Percentiles rank a stretch among this genome's conserved stretches.
These are phyloP conservation scores for Sphecodes monilicornis DNA, from an alignment of 2,888 invertebrate species.

Conservation along the genomic window DNA sequence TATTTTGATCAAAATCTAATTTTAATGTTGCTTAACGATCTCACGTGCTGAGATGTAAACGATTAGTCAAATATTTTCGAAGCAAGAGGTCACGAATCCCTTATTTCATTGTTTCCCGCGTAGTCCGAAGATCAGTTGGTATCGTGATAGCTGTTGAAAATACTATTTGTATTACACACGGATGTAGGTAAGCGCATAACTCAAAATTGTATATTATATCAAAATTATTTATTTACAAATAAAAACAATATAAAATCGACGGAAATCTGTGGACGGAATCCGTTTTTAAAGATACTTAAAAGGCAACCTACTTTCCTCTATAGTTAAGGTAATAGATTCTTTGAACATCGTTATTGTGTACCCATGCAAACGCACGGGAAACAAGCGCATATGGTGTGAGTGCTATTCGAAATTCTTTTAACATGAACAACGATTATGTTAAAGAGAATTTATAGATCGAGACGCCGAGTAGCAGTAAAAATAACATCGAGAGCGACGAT, in stretches of 20 bases:
- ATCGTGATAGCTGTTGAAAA: not conserved
- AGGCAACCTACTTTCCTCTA: not conserved
- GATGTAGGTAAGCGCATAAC: not conserved
- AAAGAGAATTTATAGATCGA: conserved; percentile 49
- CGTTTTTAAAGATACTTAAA: not conserved
- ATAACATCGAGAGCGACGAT: conserved; percentile 42
- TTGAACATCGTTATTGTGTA: not conserved
- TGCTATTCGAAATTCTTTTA: not conserved
- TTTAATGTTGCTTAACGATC: not conserved
- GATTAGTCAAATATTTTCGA: not conserved
- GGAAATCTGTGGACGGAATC: not conserved
- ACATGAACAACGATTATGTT: conserved; percentile 27
- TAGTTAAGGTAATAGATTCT: not conserved
- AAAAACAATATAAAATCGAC: conserved; percentile 6
- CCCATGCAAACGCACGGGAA: not conserved
- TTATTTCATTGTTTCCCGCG: not conserved
- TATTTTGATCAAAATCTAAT: not conserved
- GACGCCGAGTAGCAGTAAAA: conserved; percentile 47
- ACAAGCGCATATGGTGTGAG: not conserved
- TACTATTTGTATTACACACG: not conserved
- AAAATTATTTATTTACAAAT: conserved; percentile 36
- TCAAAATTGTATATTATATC: not conserved
- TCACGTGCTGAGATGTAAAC: no score
- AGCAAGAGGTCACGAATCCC: not conserved
- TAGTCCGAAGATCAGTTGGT: not conserved